Conservation (phyloP, 2,888 invertebrate species). For the Leptinotarsa tumamoca region DNA sequence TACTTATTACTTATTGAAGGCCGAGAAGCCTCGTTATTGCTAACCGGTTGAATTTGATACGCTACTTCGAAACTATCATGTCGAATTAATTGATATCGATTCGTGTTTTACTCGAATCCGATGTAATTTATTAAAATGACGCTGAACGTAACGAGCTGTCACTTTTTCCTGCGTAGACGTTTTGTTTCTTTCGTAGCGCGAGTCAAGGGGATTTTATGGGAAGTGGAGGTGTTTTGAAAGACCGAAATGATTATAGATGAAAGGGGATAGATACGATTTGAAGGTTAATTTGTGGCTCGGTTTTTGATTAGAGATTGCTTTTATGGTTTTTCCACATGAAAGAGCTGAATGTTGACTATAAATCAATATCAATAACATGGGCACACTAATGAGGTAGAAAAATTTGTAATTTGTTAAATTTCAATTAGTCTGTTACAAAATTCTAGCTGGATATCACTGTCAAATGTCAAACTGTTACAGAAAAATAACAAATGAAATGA, state of each 20-base stretch:
- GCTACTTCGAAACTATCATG: constrained; percentile 44
- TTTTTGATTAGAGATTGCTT: no score
- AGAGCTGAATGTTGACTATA: no score
- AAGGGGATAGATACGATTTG: no score
- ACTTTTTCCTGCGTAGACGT: constrained; percentile 12
- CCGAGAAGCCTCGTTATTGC: constrained; percentile 42
- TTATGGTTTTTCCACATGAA: no score
- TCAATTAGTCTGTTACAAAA: no score
- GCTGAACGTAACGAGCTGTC: constrained; percentile 7
- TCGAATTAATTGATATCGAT: constrained; percentile 46
- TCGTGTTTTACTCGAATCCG: constrained; percentile 11
- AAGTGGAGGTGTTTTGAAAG: neutral
- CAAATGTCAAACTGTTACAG: no score
- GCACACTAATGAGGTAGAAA: no score
- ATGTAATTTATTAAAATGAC: constrained; percentile 39
- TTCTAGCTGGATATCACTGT: no score
- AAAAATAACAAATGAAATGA: no score
- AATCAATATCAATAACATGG: no score
- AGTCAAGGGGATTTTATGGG: neutral
- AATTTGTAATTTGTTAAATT: no score
- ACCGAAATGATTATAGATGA: neutral
- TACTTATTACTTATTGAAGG: constrained; percentile 55
- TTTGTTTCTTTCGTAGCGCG: neutral
- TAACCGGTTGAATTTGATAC: constrained; percentile 49
- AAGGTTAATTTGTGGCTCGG: no score